Base-by-base conservation (phyloP, 2,113 vertebrate genomes). In the Tychaedon coryphoeus region DNA sequence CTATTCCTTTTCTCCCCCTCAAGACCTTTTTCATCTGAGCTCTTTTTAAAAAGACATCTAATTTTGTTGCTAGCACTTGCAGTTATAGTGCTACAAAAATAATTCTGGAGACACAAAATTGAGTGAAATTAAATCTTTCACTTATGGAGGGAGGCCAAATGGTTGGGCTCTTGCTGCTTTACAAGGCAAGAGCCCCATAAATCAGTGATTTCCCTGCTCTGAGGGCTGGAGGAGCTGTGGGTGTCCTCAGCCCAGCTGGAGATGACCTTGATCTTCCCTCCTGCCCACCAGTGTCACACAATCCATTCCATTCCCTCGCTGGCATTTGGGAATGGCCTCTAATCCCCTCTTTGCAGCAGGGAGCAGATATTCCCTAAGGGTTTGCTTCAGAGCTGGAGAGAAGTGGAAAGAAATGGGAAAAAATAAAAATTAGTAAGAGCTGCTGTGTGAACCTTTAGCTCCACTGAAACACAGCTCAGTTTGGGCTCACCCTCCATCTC, bases 31-130 rank as follows among this genome's bases (percentile, higher is more conserved):
- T 96, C 97, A 45, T 94, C 54, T 25, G 86, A 92, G 91, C 86
- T 93, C 97, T 98, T 97, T 98, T 97, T 96, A 95, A 98, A 95
- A 95, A 84, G 87, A 73, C 95, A 97, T 91, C 88, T 97, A 96
- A 97, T 97, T 98, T 98, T 92, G 92, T 84, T 92, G 85, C 92
- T 90, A 93, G 90, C 78, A 54, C 85, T 91, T 91, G 69, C 87
- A 70, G 84, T 95, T 90, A 72, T 3, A 79, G 75, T 23, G 72
- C 91, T 86, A 74, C 91, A 70, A 95, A 97, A 93, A 91, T 95
- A 92, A 93, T 97, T 85, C 76, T 12, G 74, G 65, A 95, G 93
- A 71, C 76, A 89, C 53, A 48, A 77, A 97, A 90, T 31, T 22
- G 90, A 91, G 53, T 14, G 54, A 92, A 97, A 95, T 97, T 88